phyloP scores from a whole-genome alignment of 92 coral and sea anemone species.

The Micromussa lordhowensis region DNA sequence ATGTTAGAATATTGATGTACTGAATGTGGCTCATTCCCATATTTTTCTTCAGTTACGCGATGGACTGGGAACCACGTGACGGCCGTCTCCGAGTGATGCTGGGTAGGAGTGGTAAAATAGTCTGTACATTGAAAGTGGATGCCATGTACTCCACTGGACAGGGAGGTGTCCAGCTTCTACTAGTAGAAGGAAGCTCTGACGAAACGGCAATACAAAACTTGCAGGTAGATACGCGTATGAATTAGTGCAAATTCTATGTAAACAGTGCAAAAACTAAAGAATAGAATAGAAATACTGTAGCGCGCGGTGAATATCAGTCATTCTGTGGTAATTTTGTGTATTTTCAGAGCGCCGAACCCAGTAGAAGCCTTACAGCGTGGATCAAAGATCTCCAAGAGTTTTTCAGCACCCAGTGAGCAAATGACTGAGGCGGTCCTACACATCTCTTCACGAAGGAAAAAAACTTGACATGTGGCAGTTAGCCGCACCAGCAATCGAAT shows the following conservation, averaged over 20 bases:
- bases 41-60: slow-evolving; percentile 77
- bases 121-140: slow-evolving; percentile 81
- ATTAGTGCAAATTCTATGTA: no score
- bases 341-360: slow-evolving; percentile 54
- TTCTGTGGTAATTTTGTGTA: not conserved
- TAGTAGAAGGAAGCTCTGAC: slow-evolving; percentile 70
- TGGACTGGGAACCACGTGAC: slow-evolving; percentile 89
- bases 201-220: slow-evolving; percentile 32
- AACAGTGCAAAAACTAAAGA: no score
- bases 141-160: slow-evolving; percentile 64
- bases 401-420: slow-evolving; percentile 52
- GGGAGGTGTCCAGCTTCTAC: slow-evolving; percentile 54
- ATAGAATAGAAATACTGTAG: no score
- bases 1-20: no score
- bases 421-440: not conserved
- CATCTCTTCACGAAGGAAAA: not conserved
- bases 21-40: not conserved
- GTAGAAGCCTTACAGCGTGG: slow-evolving; percentile 64
- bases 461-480: no score
- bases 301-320: not conserved
- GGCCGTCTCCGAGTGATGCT: slow-evolving; percentile 90
- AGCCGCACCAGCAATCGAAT: no score
- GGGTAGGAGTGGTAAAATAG: slow-evolving; percentile 91
- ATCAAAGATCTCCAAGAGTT: slow-evolving; percentile 69
- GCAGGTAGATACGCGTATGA: slow-evolving; percentile 32